Percentiles rank a stretch among this genome's conserved stretches.
Evolutionary conservation across 1,140 invertebrate species (phyloP).

Genomic region (Aporrectodea caliginosa): DNA sequence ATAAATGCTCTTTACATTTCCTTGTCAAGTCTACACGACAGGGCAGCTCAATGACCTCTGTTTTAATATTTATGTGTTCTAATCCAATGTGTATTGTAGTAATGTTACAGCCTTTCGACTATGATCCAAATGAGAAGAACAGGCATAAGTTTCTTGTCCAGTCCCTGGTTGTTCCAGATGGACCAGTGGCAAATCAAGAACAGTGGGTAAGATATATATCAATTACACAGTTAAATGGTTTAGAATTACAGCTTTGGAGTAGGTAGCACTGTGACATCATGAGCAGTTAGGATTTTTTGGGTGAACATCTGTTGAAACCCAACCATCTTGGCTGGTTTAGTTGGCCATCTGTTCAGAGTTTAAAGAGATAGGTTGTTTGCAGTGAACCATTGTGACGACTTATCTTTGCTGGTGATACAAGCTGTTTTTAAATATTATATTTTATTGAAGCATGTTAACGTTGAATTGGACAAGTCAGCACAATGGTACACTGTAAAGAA

Average conservation of each 20-base stretch:
- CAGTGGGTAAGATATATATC: conserved; percentile 23
- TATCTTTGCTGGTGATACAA: neutral
- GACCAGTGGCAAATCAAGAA: conserved; percentile 65
- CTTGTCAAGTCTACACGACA: too few species aligned
- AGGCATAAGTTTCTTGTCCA: conserved; percentile 99
- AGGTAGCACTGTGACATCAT: neutral
- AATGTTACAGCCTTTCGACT: conserved; percentile 91
- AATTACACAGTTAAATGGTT: neutral
- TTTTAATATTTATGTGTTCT: neutral
- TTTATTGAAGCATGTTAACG: neutral
- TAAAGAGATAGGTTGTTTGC: neutral
- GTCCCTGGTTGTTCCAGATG: conserved; percentile 78
- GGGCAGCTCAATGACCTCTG: too few species aligned
- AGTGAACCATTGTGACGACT: neutral
- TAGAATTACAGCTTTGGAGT: neutral
- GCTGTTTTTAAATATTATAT: too few species aligned
- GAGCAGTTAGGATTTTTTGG: neutral
- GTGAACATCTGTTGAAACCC: neutral
- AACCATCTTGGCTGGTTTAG: neutral
- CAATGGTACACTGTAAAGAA: neutral
- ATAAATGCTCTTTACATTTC: neutral
- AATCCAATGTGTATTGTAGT: conserved; percentile 64
- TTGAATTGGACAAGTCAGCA: neutral
- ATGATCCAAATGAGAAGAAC: conserved; percentile 87
- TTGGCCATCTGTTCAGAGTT: neutral